Evolutionary conservation across 2,113 vertebrate genomes (phyloP), one percentile per base, ranked within the genome.

Genomic region (Epinephelus moara): DNA sequence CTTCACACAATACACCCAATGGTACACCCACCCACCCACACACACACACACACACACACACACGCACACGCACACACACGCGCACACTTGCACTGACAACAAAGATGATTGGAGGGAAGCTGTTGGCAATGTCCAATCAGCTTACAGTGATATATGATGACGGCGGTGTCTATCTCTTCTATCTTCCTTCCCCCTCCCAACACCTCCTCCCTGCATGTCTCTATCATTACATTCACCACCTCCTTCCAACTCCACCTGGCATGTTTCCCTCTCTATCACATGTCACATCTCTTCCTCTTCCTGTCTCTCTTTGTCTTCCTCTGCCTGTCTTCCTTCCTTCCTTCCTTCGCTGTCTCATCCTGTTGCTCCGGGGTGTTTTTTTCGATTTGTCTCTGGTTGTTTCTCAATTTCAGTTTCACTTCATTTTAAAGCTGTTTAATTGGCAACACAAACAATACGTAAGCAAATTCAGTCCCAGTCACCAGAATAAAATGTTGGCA

Each of bases 101-200:
- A 71, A 21, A 70, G 62, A 57, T 66, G 77, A 90, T 81, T 86
- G 85, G 83, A 81, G 45, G 59, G 47, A 40, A 75, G 70, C 73
- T 56, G 53, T 21, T 66, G 53, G 53, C 70, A 60, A 25, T 33
- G 53, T n/a, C 88, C 92, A 91, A 84, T 90, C 72, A 73, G 57
- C 30, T 75, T 11, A 5, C 50, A 77, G 82, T 12, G 57, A 27
- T 21, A 33, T 45, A 69, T 63, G 70, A 86, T 69, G 63, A 62
- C 60, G 60, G 40, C 27, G 18, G 79, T 25, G 75, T 84, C 85
- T 70, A 17, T 55, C 40, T 70, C 49, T 8, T 61, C 40, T 70
- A 56, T 49, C 70, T 73, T 18, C 68, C 27, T 70, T 30, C 50
- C 10, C 69, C 72, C 62, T 37, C 61, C 49, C n/a, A 67, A 77